These are phyloP conservation scores for Syndactyla subalaris DNA, from an alignment of 2,797 vertebrate species.

Conservation along the genomic window DNA sequence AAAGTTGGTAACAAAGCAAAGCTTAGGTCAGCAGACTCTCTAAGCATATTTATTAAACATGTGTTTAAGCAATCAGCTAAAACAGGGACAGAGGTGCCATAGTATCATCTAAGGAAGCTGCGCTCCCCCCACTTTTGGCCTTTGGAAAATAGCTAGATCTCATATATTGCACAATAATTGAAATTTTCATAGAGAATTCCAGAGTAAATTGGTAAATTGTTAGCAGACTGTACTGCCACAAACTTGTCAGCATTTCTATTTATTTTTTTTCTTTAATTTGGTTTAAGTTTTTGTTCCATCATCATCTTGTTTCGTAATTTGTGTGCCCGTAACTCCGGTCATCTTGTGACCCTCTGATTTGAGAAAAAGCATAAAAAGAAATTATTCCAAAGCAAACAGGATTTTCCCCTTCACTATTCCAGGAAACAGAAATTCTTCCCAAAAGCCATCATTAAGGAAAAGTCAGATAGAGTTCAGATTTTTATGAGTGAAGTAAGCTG, in stretches of 20 bases:
- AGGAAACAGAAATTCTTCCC: conserved; percentile 50
- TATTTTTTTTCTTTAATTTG: not conserved
- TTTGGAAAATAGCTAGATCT: conserved; percentile 15
- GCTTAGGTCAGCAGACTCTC: not conserved
- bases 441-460: conserved; percentile 34
- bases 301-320: not conserved
- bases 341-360: conserved; percentile 11
- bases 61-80: not conserved
- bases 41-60: not conserved
- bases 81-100: not conserved
- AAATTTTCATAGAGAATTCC: conserved; percentile 41
- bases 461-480: conserved; percentile 43
- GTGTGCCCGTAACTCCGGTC: not conserved
- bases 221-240: not conserved
- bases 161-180: conserved; percentile 8
- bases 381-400: not conserved
- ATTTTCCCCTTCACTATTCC: conserved; percentile 31
- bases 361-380: not conserved
- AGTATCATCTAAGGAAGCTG: not conserved
- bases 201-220: conserved; percentile 41
- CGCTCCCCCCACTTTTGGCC: not conserved
- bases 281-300: not conserved
- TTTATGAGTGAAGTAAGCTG: conserved; percentile 24
- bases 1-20: not conserved
- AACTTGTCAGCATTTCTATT: conserved; percentile 3